These are phyloP conservation scores for Neodontobutis hainanensis DNA, from an alignment of 2,113 vertebrate species.

Conservation along the genomic window DNA sequence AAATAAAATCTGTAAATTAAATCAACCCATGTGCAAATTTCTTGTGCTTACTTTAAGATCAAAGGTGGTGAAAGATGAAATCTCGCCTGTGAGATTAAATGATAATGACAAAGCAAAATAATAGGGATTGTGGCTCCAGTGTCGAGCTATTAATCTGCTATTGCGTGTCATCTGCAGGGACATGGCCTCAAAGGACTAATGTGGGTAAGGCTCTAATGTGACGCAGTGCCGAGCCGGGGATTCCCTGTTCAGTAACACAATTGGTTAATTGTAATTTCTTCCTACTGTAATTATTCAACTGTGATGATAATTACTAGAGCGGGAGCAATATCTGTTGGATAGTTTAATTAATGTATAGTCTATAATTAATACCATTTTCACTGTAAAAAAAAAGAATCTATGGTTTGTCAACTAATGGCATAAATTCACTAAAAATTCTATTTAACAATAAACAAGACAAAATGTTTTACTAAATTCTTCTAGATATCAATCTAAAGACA, in stretches of 20 bases:
- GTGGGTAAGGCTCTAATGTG: slow-evolving; percentile 36
- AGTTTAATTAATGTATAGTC: slow-evolving; percentile 66
- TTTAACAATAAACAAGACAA: too few species aligned
- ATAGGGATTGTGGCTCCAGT: slow-evolving; percentile 58
- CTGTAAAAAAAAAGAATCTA: slow-evolving; percentile 10
- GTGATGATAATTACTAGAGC: slow-evolving; percentile 77
- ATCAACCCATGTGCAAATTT: neutral
- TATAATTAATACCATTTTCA: slow-evolving; percentile 34
- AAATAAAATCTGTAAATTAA: slow-evolving; percentile 5
- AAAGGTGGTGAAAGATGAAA: slow-evolving; percentile 25
- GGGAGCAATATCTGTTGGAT: slow-evolving; percentile 61
- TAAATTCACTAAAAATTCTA: too few species aligned
- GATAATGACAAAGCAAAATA: slow-evolving; percentile 54
- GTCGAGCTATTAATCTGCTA: slow-evolving; percentile 66
- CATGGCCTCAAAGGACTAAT: slow-evolving; percentile 60
- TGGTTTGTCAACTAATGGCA: too few species aligned
- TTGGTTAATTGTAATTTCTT: slow-evolving; percentile 77
- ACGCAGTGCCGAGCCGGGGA: slow-evolving; percentile 27
- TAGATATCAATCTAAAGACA: too few species aligned
- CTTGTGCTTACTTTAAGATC: slow-evolving; percentile 35
- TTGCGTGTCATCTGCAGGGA: slow-evolving; percentile 64
- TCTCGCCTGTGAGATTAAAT: slow-evolving; percentile 46
- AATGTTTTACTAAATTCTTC: too few species aligned
- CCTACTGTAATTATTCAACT: slow-evolving; percentile 79
- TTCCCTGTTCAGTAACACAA: slow-evolving; percentile 68